These are phyloP conservation scores for Phaethornis superciliosus DNA, from an alignment of 2,113 vertebrate species.

Conservation along the genomic window DNA sequence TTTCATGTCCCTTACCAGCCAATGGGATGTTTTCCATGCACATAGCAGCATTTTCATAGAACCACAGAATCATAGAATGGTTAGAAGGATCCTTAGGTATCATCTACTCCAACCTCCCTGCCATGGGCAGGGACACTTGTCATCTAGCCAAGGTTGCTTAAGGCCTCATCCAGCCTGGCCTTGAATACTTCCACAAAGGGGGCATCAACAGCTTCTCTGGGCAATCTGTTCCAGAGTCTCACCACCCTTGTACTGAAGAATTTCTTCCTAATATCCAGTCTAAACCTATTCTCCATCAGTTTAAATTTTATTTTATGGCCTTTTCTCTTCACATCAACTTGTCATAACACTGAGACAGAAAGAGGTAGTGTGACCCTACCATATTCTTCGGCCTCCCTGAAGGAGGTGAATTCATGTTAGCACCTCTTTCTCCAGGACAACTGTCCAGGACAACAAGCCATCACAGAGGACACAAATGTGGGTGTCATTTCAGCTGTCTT, in stretches of 20 bases:
- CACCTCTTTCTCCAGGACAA: not conserved
- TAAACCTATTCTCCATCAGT: too few relatives aligned
- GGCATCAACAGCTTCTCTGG: too few relatives aligned
- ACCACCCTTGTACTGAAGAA: too few relatives aligned
- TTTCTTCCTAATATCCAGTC: too few relatives aligned
- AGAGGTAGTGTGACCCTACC: not conserved
- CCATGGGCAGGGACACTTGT: too few relatives aligned
- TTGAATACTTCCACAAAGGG: too few relatives aligned
- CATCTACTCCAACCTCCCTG: too few relatives aligned
- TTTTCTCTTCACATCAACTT: not conserved
- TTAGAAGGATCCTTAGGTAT: too few relatives aligned
- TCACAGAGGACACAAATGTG: not conserved
- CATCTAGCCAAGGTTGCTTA: too few relatives aligned
- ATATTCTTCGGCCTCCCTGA: not conserved
- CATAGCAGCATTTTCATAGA: not conserved
- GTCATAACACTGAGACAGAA: not conserved
- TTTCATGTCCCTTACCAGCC: not conserved
- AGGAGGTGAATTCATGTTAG: not conserved
- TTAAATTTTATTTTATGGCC: not conserved
- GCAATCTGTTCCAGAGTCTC: too few relatives aligned
- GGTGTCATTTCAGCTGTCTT: not conserved
- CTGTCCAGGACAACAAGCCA: not conserved
- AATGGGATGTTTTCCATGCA: not conserved
- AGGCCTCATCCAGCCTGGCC: too few relatives aligned
- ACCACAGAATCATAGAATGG: too few relatives aligned